These are phyloP conservation scores for Anguilla megastoma DNA, from an alignment of 2,797 vertebrate species.

Conservation along the genomic window DNA sequence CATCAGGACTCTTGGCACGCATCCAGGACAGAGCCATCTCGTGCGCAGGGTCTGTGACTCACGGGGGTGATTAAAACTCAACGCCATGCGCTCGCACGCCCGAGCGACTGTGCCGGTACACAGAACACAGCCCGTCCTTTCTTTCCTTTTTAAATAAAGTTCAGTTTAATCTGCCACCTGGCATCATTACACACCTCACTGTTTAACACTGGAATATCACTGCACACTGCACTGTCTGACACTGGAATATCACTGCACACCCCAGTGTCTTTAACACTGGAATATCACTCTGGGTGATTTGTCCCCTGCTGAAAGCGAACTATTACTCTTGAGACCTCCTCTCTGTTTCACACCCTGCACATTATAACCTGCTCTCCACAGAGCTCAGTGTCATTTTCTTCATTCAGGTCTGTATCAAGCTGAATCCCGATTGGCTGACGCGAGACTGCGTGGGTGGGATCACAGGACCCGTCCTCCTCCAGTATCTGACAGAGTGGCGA, in stretches of 20 bases:
- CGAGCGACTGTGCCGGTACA: not conserved
- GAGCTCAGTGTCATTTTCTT: not conserved
- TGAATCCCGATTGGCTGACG: not conserved
- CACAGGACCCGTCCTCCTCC: not conserved
- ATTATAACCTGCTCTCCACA: not conserved
- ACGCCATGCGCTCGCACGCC: not conserved
- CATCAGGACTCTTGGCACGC: not conserved
- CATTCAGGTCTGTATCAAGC: not conserved
- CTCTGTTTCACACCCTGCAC: not conserved
- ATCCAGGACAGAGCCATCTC: not conserved
- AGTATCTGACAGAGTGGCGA: not conserved
- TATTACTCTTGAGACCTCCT: not conserved
- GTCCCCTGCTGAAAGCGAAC: not conserved
- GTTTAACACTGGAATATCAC: too few relatives aligned
- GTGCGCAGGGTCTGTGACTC: not conserved
- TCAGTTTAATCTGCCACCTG: not conserved
- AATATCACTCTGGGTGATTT: not conserved
- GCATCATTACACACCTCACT: not conserved
- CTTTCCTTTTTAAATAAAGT: slow-evolving; percentile 7
- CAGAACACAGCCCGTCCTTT: not conserved
- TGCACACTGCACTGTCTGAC: too few relatives aligned
- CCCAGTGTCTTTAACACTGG: too few relatives aligned
- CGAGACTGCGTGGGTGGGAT: not conserved
- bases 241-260: too few relatives aligned
- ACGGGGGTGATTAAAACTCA: not conserved